A percentile compares a stretch with the other conserved stretches of the same genome.
phyloP scores from a whole-genome alignment of 2,888 invertebrate species.

The Sphaeridia pumilis region DNA sequence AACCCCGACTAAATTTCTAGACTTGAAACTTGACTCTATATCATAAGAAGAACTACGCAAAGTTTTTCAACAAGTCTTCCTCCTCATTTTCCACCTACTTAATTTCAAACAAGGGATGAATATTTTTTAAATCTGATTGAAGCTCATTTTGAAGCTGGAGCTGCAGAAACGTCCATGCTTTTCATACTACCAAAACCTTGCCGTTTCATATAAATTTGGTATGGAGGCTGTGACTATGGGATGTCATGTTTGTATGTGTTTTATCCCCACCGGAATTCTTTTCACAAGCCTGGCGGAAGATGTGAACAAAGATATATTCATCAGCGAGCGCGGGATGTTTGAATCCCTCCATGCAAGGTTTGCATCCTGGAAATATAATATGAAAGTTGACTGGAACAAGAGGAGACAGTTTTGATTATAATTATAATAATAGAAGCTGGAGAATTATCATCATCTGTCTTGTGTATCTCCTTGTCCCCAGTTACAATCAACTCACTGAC shows the following conservation, averaged over 20 bases:
- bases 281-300: background rate
- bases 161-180: no score
- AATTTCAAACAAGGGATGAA: no score
- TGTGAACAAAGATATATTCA: background rate
- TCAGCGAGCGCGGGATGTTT: background rate
- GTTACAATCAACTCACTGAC: slow-evolving; percentile 13
- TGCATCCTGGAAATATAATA: no score
- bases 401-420: slow-evolving; percentile 1
- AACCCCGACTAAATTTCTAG: no score
- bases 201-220: no score
- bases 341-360: background rate
- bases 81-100: no score
- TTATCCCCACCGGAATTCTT: background rate
- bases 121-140: no score
- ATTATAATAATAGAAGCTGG: slow-evolving; percentile 1
- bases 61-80: background rate
- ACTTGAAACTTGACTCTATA: no score
- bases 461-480: background rate
- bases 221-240: background rate
- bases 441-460: slow-evolving; percentile 13
- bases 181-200: no score
- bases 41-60: no score
- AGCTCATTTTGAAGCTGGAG: no score
- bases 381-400: background rate
- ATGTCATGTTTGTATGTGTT: background rate